These are phyloP conservation scores for Planiliza haematocheilus DNA, from an alignment of 2,113 vertebrate genomes.

Conservation along the genomic window DNA sequence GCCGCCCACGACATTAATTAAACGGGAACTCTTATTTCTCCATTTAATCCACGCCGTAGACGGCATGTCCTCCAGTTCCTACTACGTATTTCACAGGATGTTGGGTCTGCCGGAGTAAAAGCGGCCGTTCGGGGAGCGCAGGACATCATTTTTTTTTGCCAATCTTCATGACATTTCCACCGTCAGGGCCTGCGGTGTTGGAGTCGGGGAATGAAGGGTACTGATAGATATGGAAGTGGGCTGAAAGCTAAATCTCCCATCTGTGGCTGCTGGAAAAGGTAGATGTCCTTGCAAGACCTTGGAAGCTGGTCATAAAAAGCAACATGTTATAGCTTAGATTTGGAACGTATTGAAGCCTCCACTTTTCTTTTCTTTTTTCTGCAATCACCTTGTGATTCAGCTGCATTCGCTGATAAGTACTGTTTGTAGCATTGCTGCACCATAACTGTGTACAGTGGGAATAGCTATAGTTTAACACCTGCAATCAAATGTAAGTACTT, in stretches of 20 bases:
- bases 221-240: constrained; percentile 49
- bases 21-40: constrained; percentile 19
- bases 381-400: not conserved
- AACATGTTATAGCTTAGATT: not conserved
- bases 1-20: not conserved
- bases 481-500: not conserved
- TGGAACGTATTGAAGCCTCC: too few species aligned
- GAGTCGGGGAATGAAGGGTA: constrained; percentile 42
- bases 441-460: too few species aligned
- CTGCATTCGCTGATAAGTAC: not conserved
- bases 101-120: constrained; percentile 33
- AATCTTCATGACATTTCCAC: constrained; percentile 67
- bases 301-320: constrained; percentile 10
- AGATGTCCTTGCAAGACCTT: constrained; percentile 67
- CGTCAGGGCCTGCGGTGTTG: constrained; percentile 48
- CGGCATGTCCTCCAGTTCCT: not conserved
- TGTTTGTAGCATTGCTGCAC: not conserved
- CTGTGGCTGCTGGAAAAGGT: constrained; percentile 51
- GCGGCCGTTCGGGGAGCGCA: constrained; percentile 36
- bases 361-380: too few species aligned
- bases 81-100: constrained; percentile 40
- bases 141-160: constrained; percentile 51
- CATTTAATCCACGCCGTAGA: not conserved
- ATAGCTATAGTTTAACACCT: not conserved
- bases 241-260: constrained; percentile 60